These are phyloP conservation scores for Drymonia ruficornis DNA, from an alignment of 2,888 invertebrate species.

Conservation along the genomic window DNA sequence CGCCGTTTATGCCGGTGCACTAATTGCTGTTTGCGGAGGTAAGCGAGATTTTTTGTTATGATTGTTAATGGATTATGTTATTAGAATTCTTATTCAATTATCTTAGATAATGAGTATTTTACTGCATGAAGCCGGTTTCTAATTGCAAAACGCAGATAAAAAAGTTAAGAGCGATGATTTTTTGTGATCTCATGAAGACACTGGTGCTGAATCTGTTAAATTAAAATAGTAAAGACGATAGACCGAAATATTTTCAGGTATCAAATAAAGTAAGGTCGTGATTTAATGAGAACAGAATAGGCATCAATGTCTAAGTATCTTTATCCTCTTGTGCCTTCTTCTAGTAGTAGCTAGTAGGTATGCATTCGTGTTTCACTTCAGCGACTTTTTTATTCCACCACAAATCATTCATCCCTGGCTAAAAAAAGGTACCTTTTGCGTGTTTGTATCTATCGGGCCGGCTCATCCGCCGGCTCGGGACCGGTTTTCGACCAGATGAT, in stretches of 20 bases:
- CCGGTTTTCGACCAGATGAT: constrained; percentile 76
- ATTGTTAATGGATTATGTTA: constrained; percentile 35
- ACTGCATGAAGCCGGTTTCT: constrained; percentile 1
- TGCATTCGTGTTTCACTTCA: constrained; percentile 26
- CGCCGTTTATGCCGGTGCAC: constrained; percentile 60
- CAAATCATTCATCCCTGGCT: constrained; percentile 34
- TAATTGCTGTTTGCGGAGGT: constrained; percentile 76
- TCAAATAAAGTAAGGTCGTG: no score
- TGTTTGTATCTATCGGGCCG: constrained; percentile 61
- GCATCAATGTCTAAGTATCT: not conserved
- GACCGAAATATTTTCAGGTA: no score
- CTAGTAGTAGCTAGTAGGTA: no score
- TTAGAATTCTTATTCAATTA: constrained; percentile 28
- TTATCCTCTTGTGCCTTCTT: constrained; percentile 3
- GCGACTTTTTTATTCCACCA: constrained; percentile 21
- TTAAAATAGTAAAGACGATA: no score
- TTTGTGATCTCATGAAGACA: not conserved
- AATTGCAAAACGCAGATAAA: not conserved
- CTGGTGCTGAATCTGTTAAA: not conserved
- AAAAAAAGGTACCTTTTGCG: constrained; percentile 63
- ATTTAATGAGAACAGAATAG: no score
- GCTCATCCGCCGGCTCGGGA: constrained; percentile 63
- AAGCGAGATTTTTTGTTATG: constrained; percentile 63
- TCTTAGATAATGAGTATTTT: not conserved
- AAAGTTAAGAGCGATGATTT: not conserved